Evolutionary conservation across 2,888 invertebrate species (phyloP), one percentile per base, ranked within the genome.

Genomic region (Andrena minutula): DNA sequence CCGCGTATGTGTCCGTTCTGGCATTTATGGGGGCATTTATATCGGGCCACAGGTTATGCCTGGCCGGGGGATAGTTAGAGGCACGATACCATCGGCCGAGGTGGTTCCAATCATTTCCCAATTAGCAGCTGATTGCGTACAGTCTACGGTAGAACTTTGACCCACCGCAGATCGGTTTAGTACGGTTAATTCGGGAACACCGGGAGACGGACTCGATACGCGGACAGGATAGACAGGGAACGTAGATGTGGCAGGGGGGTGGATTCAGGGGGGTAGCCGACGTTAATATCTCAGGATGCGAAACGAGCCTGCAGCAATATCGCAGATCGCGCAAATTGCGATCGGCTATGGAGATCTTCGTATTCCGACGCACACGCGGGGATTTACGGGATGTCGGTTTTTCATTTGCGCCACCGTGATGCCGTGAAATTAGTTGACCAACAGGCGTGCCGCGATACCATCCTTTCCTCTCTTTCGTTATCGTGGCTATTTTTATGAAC

Each of bases 81-180:
- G 76, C 79, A 66, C 87, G 87, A 85, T 89, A 85, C 66, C 84
- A 88, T 88, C 90, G 85, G 75, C 77, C 78, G 78, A 84, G 89
- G 87, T 87, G 88, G 88, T 88, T 91, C 91, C 92, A 92, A 93
- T 93, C 91, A 93, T 92, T 93, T 89, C 88, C 90, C 92, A 93
- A 93, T 93, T 93, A 93, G 90, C 90, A 90, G 88, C 91, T 91
- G 92, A 93, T 92, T 93, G 92, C 93, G 89, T 90, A 89, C 84
- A 89, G 88, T 87, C 88, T 76, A 71, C 63, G 81, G 56, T 82
- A 80, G 88, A 86, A 88, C 79, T 85, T 83, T 77, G 79, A 76
- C 79, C 76, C 72, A 74, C 76, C 80, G 71, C 83, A 81, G 82
- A 82, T 78, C 71, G 83, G 70, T 70, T 70, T 71, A 68, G 23